Evolutionary conservation across 2,888 invertebrate genomes (phyloP).

Genomic region (Ectemnius cavifrons): DNA sequence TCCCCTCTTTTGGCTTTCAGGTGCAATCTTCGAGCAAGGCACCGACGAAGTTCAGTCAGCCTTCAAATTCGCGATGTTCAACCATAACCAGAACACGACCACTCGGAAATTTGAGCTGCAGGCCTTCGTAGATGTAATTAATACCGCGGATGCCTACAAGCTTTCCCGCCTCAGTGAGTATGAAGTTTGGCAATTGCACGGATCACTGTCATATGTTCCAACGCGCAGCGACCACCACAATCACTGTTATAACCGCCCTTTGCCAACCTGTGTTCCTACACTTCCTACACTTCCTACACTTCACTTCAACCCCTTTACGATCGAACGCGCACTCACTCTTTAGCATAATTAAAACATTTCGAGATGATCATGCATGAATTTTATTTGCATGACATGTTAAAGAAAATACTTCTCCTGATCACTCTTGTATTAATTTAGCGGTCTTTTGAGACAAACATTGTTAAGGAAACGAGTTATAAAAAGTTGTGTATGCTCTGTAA

Average conservation of each 20-base stretch:
- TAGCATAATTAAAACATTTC: no score
- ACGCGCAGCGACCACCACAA: background rate
- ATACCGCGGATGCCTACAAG: conserved; percentile 95
- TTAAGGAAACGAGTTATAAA: no score
- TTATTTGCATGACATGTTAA: no score
- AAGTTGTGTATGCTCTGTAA: no score
- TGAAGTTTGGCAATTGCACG: conserved; percentile 28
- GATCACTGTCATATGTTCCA: conserved; percentile 3
- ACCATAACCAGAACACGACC: conserved; percentile 91
- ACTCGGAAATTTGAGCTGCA: conserved; percentile 90
- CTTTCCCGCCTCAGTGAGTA: conserved; percentile 93
- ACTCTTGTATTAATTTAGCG: no score
- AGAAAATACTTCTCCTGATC: no score
- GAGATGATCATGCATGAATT: no score
- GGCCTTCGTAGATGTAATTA: conserved; percentile 94
- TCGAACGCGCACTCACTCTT: no score
- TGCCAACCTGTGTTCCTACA: no score
- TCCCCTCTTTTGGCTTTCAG: conserved; percentile 79
- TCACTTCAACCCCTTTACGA: no score
- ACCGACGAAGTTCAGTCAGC: conserved; percentile 95
- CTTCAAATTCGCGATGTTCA: conserved; percentile 93
- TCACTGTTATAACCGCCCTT: background rate
- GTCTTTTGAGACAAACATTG: no score
- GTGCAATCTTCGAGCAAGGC: conserved; percentile 94
- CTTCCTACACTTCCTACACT: no score